phyloP scores from a whole-genome alignment of 2,888 invertebrate genomes.

The Nesidiocoris tenuis region DNA sequence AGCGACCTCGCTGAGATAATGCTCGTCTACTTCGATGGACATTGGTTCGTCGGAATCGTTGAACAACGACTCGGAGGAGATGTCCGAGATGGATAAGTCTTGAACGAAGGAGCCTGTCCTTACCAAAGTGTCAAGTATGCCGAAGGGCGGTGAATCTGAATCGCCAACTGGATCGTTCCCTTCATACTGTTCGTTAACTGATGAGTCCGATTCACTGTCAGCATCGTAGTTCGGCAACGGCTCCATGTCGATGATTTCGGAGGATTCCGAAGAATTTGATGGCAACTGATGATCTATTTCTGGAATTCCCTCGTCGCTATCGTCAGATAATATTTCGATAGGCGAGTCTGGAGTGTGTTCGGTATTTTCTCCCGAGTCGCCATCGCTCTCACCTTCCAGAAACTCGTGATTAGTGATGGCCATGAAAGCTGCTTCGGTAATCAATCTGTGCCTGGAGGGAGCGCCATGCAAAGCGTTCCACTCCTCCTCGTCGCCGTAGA shows the following conservation, averaged over 20 bases:
- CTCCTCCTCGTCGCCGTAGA: not conserved
- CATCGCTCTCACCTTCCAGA: too few relatives aligned
- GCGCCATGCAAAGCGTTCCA: not conserved
- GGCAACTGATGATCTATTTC: too few relatives aligned
- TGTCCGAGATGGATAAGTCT: not conserved
- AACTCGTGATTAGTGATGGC: not conserved
- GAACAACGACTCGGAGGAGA: not conserved
- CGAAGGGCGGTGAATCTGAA: too few relatives aligned
- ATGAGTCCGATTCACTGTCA: not conserved
- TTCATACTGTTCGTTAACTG: not conserved
- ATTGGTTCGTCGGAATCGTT: not conserved
- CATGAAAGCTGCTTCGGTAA: not conserved
- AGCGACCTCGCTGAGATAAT: not conserved
- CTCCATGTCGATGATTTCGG: not conserved
- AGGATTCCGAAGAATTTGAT: not conserved
- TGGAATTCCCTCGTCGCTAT: too few relatives aligned
- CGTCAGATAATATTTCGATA: not conserved
- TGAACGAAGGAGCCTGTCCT: too few relatives aligned
- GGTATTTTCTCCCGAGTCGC: not conserved
- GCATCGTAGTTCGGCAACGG: not conserved
- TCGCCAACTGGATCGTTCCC: too few relatives aligned
- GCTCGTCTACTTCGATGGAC: not conserved
- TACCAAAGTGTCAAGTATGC: too few relatives aligned
- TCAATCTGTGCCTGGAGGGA: not conserved
- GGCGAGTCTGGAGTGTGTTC: not conserved